Percentiles rank a stretch among this genome's conserved stretches.
phyloP scores from a whole-genome alignment of 2,113 vertebrate genomes.

The Ctenodactylus gundi region DNA sequence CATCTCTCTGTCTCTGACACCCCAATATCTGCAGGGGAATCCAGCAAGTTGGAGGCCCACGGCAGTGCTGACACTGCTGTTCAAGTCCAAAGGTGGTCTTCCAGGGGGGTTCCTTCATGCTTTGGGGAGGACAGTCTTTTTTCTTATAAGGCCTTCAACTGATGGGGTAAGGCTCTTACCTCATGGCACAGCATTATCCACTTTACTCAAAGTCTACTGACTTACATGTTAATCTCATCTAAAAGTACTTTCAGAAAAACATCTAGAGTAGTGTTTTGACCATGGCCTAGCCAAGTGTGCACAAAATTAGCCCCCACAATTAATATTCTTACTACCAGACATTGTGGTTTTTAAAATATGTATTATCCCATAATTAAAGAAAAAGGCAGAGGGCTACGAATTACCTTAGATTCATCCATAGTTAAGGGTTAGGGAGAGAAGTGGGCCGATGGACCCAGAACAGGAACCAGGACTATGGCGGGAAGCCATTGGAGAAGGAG shows the following conservation, averaged over 20 bases:
- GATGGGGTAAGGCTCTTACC: not conserved
- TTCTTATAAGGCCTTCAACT: not conserved
- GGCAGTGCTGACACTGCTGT: not conserved
- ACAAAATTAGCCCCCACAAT: not conserved
- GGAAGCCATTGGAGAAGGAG: not conserved
- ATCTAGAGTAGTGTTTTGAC: not conserved
- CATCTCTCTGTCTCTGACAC: not conserved
- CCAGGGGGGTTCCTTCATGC: not conserved
- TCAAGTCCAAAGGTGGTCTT: not conserved
- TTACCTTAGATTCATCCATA: not conserved
- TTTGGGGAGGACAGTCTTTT: not conserved
- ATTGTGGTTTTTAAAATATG: not conserved
- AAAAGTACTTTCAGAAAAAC: constrained; percentile 1
- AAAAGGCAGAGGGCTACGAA: not conserved
- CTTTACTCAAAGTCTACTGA: not conserved
- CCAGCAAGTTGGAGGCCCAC: not conserved
- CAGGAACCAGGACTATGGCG: not conserved
- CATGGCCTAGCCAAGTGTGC: not conserved
- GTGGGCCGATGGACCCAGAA: not conserved
- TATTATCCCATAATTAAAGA: not conserved
- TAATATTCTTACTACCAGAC: not conserved
- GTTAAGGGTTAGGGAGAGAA: not conserved
- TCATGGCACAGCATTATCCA: not conserved
- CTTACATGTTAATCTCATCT: not conserved
- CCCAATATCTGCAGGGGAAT: not conserved